Conservation (phyloP, 1,140 invertebrate genomes). For the Drosophila bipectinata region DNA sequence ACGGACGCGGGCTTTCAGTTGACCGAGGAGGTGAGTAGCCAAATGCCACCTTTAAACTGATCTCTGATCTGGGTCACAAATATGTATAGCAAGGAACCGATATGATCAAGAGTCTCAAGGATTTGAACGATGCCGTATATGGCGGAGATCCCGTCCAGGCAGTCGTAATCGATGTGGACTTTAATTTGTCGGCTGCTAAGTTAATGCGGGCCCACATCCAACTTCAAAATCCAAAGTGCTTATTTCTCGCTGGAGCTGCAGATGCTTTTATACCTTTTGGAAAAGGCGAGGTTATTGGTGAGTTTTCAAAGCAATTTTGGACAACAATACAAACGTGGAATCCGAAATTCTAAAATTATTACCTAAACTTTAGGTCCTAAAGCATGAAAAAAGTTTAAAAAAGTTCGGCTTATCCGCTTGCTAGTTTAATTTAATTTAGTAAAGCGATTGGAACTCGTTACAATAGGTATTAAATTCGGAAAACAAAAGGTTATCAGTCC, state of each 20-base stretch:
- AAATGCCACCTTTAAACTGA: too few relatives aligned
- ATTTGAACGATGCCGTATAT: constrained; percentile 80
- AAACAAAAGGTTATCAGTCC: too few relatives aligned
- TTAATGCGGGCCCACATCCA: constrained; percentile 84
- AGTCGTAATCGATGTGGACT: constrained; percentile 85
- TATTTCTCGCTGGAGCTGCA: constrained; percentile 84
- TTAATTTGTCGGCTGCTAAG: constrained; percentile 84
- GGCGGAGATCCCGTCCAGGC: constrained; percentile 84
- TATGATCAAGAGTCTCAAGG: constrained; percentile 70
- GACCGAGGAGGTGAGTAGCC: constrained; percentile 82
- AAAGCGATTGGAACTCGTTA: too few relatives aligned
- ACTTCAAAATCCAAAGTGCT: constrained; percentile 84
- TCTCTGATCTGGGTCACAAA: background rate
- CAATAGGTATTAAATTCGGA: too few relatives aligned
- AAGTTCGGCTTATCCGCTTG: too few relatives aligned
- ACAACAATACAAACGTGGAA: background rate
- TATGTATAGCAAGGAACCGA: constrained; percentile 64
- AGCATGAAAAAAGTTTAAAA: too few relatives aligned
- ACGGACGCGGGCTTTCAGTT: constrained; percentile 81
- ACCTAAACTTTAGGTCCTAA: too few relatives aligned
- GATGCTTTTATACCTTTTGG: constrained; percentile 84
- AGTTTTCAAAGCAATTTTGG: background rate
- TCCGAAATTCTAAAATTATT: too few relatives aligned
- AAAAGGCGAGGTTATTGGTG: constrained; percentile 71
- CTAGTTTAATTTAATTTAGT: too few relatives aligned